Conservation (phyloP, 2,888 invertebrate species). For the Anagyrus pseudococci region DNA sequence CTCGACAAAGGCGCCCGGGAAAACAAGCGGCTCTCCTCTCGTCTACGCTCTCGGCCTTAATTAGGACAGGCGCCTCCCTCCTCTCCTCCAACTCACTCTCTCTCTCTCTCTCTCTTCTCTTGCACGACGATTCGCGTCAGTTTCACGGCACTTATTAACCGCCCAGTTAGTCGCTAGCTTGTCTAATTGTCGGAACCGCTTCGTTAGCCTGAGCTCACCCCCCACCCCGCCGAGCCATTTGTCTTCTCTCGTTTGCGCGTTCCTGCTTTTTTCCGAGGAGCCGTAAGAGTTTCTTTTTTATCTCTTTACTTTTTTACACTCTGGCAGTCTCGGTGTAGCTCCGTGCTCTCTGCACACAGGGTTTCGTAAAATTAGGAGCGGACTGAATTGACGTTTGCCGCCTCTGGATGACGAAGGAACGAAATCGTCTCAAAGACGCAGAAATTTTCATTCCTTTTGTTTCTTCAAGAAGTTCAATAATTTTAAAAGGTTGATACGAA, state of each 20-base stretch:
- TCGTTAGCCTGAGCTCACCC: constrained; percentile 23
- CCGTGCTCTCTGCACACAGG: too few species aligned
- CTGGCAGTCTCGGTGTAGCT: too few species aligned
- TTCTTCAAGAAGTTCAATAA: too few species aligned
- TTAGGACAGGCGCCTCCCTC: constrained; percentile 14
- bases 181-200: constrained; percentile 32
- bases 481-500: too few species aligned
- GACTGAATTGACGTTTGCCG: too few species aligned
- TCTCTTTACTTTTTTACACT: too few species aligned
- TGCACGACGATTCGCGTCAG: constrained; percentile 30
- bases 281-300: too few species aligned
- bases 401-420: too few species aligned
- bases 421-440: too few species aligned
- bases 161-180: constrained; percentile 23
- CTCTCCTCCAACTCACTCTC: constrained; percentile 3
- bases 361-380: too few species aligned
- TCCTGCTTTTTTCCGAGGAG: not conserved
- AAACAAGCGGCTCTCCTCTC: not conserved
- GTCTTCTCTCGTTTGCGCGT: not conserved
- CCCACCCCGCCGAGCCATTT: not conserved
- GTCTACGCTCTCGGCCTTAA: constrained; percentile 11
- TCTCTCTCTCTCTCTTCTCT: constrained; percentile 26
- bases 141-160: constrained; percentile 38
- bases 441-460: too few species aligned
- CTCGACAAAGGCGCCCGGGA: constrained; percentile 10